Conservation (phyloP, 2,113 vertebrate genomes). For the Rana temporaria region DNA sequence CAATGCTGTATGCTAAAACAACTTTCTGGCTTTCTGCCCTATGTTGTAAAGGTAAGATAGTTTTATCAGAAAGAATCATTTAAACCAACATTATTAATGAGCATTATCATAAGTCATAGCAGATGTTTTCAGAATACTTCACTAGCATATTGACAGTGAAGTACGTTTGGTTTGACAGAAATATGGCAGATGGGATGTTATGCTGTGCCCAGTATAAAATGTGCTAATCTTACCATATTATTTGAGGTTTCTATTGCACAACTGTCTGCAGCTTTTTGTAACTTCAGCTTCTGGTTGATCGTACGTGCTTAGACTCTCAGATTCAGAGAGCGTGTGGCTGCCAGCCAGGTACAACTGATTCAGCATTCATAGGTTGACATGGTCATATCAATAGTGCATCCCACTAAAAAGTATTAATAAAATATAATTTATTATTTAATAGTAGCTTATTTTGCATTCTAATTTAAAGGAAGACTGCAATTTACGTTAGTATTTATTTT, state of each 20-base stretch:
- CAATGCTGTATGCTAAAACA: too few species aligned
- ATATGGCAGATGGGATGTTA: not conserved
- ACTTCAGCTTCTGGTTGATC: not conserved
- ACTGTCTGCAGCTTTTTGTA: conserved; percentile 41
- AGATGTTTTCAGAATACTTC: not conserved
- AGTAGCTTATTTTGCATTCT: not conserved
- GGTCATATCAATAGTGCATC: not conserved
- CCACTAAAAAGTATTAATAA: not conserved
- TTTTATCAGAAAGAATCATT: too few species aligned
- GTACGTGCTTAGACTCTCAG: conserved; percentile 23
- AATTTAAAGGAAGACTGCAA: too few species aligned
- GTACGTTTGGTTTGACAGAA: not conserved
- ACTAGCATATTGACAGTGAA: not conserved
- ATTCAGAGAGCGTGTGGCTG: not conserved
- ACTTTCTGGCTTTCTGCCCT: too few species aligned
- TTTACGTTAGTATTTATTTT: too few species aligned
- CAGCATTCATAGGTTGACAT: not conserved
- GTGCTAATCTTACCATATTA: conserved; percentile 21
- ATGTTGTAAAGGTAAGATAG: too few species aligned
- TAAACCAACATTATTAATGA: too few species aligned
- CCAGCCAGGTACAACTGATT: conserved; percentile 16
- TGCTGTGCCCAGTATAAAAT: conserved; percentile 20
- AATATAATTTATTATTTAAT: not conserved
- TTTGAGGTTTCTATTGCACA: conserved; percentile 21
- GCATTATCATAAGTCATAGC: too few species aligned